A percentile compares a stretch with the other conserved stretches of the same genome.
These are phyloP conservation scores for Molanna angustata DNA, from an alignment of 2,888 invertebrate genomes.

Conservation along the genomic window DNA sequence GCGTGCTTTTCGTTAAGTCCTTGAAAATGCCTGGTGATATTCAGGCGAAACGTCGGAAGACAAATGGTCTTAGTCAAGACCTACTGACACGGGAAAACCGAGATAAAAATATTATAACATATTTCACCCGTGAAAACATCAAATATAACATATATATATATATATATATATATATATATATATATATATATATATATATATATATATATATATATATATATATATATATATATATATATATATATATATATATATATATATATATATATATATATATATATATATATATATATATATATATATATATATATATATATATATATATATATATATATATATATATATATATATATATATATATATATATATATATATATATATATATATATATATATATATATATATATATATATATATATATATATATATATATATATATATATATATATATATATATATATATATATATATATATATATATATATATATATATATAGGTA, in stretches of 20 bases:
- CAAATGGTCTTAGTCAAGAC: too few relatives aligned
- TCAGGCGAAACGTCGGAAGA: too few relatives aligned
- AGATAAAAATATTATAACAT: too few relatives aligned
- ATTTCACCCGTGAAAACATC: too few relatives aligned
- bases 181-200: neutral
- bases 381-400: neutral
- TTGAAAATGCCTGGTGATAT: too few relatives aligned
- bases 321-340: neutral
- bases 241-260: neutral
- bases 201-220: neutral
- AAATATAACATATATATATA: too few relatives aligned
- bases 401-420: slow-evolving; percentile 20
- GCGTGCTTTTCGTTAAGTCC: too few relatives aligned
- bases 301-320: neutral
- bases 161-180: neutral
- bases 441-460: slow-evolving; percentile 11
- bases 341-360: neutral
- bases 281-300: neutral
- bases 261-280: neutral
- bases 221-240: neutral
- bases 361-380: neutral
- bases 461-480: slow-evolving; percentile 2
- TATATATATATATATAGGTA: slow-evolving; percentile 4
- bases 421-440: slow-evolving; percentile 12
- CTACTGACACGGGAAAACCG: too few relatives aligned